Conservation (phyloP, 1,140 invertebrate species). For the Ylistrum balloti region DNA sequence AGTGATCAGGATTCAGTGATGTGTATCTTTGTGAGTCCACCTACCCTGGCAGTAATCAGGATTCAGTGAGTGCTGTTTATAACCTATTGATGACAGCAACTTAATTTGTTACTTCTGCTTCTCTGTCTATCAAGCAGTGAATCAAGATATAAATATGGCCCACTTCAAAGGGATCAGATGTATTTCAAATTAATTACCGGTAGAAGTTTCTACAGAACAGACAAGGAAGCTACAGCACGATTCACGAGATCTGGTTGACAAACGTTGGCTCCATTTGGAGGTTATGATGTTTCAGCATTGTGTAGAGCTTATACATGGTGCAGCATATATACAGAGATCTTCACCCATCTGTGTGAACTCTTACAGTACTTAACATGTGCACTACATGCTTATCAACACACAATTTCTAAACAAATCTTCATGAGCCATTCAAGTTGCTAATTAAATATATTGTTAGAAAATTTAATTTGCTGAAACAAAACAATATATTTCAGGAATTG, state of each 20-base stretch:
- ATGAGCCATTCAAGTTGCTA: not conserved
- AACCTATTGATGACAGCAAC: too few species aligned
- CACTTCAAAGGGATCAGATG: slow-evolving; percentile 1
- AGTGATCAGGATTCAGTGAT: too few species aligned
- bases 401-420: slow-evolving; percentile 1
- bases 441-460: not conserved
- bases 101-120: too few species aligned
- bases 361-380: not conserved
- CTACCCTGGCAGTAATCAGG: too few species aligned
- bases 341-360: not conserved
- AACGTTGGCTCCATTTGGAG: not conserved
- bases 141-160: not conserved
- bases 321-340: too few species aligned
- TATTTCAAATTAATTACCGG: not conserved
- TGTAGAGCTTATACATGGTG: not conserved
- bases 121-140: not conserved
- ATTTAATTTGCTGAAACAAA: not conserved
- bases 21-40: too few species aligned
- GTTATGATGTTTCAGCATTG: not conserved
- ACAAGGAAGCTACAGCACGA: not conserved
- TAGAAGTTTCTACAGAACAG: not conserved
- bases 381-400: not conserved
- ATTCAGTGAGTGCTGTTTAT: too few species aligned
- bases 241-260: not conserved
- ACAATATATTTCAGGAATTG: not conserved